phyloP scores from a whole-genome alignment of 1,140 invertebrate genomes.

The Drosophila aff. region DNA sequence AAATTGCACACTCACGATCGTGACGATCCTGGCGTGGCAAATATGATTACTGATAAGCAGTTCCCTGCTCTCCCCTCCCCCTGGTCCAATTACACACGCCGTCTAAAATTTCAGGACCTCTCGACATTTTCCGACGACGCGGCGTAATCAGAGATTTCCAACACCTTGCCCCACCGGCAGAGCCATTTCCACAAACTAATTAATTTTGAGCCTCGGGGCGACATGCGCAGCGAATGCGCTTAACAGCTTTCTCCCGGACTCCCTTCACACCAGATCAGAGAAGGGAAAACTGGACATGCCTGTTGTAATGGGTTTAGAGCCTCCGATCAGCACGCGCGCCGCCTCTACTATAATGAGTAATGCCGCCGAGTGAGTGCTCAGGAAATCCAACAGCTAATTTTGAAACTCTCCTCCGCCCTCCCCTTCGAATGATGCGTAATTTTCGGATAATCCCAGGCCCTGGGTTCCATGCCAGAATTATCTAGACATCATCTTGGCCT shows the following conservation, averaged over 20 bases:
- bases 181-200: conserved; percentile 53
- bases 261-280: conserved; percentile 13
- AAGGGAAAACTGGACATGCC: conserved; percentile 51
- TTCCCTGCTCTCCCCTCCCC: not conserved
- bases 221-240: conserved; percentile 75
- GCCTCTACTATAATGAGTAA: conserved; percentile 2
- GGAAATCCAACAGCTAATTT: conserved; percentile 15
- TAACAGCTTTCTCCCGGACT: conserved; percentile 68
- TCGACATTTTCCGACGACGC: not conserved
- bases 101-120: conserved; percentile 62
- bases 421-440: conserved; percentile 21
- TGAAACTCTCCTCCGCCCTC: not conserved
- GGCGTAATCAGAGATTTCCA: conserved; percentile 78
- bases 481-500: not conserved
- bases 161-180: conserved; percentile 60
- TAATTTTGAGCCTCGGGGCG: conserved; percentile 54
- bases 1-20: conserved; percentile 67
- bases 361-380: conserved; percentile 15
- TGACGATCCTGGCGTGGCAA: conserved; percentile 61
- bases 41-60: conserved; percentile 79
- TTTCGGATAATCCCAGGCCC: conserved; percentile 34
- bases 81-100: conserved; percentile 64
- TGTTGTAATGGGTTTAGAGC: conserved; percentile 66
- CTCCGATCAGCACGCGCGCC: conserved; percentile 53
- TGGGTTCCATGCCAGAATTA: not conserved